Conservation (phyloP, 2,797 vertebrate genomes). For the Macroramphosus scolopax region DNA sequence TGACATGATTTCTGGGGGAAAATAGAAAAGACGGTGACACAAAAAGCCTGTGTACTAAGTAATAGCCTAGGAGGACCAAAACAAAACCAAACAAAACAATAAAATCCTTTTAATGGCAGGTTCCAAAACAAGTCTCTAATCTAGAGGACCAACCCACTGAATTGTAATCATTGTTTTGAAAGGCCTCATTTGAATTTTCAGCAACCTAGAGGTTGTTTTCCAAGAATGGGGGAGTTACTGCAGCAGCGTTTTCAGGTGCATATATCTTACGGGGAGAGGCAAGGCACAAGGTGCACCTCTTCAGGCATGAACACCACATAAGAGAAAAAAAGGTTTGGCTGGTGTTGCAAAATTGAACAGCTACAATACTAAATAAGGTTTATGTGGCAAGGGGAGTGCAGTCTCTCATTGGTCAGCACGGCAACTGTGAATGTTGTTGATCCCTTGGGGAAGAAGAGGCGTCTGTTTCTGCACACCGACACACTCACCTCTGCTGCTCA, state of each 20-base stretch:
- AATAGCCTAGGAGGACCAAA: no score
- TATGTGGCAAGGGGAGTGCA: slow-evolving; percentile 76
- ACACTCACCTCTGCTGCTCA: slow-evolving; percentile 41
- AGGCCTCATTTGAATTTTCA: slow-evolving; percentile 48
- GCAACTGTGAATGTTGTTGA: slow-evolving; percentile 76
- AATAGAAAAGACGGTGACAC: no score
- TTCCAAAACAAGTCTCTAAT: slow-evolving; percentile 41
- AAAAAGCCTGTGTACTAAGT: slow-evolving; percentile 36
- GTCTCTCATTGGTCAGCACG: slow-evolving; percentile 76
- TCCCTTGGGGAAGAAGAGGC: slow-evolving; percentile 69
- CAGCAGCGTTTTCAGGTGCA: slow-evolving; percentile 34
- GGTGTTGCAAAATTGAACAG: slow-evolving; percentile 81
- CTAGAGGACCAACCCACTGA: slow-evolving; percentile 36
- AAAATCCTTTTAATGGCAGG: slow-evolving; percentile 38
- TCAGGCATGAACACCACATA: slow-evolving; percentile 69
- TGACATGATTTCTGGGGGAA: no score
- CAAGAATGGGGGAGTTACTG: slow-evolving; percentile 13
- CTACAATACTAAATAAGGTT: slow-evolving; percentile 82
- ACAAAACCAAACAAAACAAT: slow-evolving; percentile 38
- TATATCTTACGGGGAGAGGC: slow-evolving; percentile 41
- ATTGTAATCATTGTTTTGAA: slow-evolving; percentile 52
- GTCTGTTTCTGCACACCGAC: slow-evolving; percentile 56
- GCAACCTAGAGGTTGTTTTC: slow-evolving; percentile 41
- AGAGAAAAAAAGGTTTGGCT: slow-evolving; percentile 64
- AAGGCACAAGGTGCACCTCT: slow-evolving; percentile 49